A percentile compares a stretch with the other conserved stretches of the same genome.
Conservation (phyloP, 2,888 invertebrate genomes). For the Copidosoma aretas region DNA sequence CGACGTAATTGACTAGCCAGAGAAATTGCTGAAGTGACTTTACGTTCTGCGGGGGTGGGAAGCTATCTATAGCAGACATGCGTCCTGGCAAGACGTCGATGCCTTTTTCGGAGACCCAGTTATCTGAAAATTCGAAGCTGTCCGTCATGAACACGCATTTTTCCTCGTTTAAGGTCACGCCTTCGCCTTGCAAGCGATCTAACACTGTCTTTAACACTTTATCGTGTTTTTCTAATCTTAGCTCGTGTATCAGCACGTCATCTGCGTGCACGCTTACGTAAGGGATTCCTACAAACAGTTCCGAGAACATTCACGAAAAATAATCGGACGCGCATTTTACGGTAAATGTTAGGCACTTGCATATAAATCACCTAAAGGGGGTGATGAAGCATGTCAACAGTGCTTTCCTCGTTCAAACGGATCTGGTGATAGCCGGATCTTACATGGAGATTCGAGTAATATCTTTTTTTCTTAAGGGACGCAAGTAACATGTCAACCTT, state of each 20-base stretch:
- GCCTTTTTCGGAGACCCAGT: constrained; percentile 43
- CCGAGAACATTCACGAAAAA: constrained; percentile 32
- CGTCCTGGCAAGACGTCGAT: constrained; percentile 40
- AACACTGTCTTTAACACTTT: constrained; percentile 43
- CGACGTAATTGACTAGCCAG: constrained; percentile 43
- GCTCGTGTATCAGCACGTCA: constrained; percentile 40
- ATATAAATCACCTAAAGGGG: constrained; percentile 41
- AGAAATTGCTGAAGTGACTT: constrained; percentile 43
- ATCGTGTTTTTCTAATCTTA: constrained; percentile 43
- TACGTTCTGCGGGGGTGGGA: constrained; percentile 44
- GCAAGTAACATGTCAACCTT: constrained; percentile 47
- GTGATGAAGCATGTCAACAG: constrained; percentile 42
- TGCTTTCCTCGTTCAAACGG: constrained; percentile 34
- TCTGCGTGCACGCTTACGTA: constrained; percentile 39
- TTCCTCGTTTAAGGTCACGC: constrained; percentile 45
- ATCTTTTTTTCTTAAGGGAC: constrained; percentile 41
- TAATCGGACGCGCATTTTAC: constrained; percentile 41
- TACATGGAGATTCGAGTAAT: constrained; percentile 46
- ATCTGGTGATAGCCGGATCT: constrained; percentile 41
- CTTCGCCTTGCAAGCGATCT: constrained; percentile 38
- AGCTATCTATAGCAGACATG: constrained; percentile 41
- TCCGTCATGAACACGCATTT: constrained; percentile 48
- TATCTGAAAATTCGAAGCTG: constrained; percentile 47
- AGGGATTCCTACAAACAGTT: constrained; percentile 31
- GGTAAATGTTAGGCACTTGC: constrained; percentile 42